Evolutionary conservation across 2,797 vertebrate genomes (phyloP), one percentile per base, ranked within the genome.

Genomic region (Hoplostethus mediterraneus): DNA sequence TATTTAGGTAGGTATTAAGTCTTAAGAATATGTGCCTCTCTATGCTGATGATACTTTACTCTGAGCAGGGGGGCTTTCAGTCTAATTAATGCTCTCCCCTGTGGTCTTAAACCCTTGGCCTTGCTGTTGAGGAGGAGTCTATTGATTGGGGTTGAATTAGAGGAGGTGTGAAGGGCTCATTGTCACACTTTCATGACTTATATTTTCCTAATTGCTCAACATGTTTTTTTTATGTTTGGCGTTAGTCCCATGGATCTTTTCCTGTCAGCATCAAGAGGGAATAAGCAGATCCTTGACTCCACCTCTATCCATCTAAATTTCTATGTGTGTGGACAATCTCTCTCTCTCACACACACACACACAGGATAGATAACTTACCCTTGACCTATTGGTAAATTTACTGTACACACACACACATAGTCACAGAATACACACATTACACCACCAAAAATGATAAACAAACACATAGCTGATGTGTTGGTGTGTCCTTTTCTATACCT

Each of bases 41-140:
- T 67, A 42, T 75, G 63, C 57, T 78, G 55, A 86, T 77, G 77
- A 78, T 55, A 74, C 71, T 64, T 17, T 7, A 7, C 71, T 73
- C 64, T 45, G 44, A 79, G 56, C 71, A 58, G 16, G 63, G 73
- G 8, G 3, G 21, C 70, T 61, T 76, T 75, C 71, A 55, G 47
- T 63, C 63, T 75, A 81, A 90, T 88, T 80, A 85, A 77, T 67
- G 55, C 17, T 55, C 71, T 63, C 82, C 56, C 78, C 80, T 65
- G 63, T 74, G 65, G 67, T 51, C 81, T n/a, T 48, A 38, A 62
- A 49, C 72, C 75, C 63, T 70, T 70, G 63, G 80, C 62, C 63
- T 66, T 74, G 48, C 52, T 67, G 52, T 75, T 67, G 10, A 70
- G 64, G 71, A 53, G 75, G 63, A 74, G n/a, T 51, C 61, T 62